Evolutionary conservation across 1,140 invertebrate genomes (phyloP).

Genomic region (Nasonia giraulti): DNA sequence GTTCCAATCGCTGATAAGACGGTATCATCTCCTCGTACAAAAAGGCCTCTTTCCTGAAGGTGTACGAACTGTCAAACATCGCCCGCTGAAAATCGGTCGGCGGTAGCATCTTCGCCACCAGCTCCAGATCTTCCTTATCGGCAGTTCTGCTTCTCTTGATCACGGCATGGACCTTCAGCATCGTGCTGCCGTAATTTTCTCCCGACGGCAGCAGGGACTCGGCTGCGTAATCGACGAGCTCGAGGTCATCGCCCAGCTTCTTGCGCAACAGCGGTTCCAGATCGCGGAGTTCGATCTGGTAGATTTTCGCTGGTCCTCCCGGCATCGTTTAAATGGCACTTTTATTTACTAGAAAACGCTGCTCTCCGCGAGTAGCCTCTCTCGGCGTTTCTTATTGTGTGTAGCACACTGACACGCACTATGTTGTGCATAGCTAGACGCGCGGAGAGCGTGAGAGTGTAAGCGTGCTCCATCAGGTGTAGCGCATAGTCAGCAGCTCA

Average conservation of each 20-base stretch:
- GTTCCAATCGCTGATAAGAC: conserved; percentile 58
- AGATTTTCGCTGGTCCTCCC: neutral
- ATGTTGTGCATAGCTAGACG: too few species aligned
- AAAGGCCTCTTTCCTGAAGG: conserved; percentile 70
- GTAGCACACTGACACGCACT: too few species aligned
- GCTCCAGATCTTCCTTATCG: conserved; percentile 57
- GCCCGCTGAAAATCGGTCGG: conserved; percentile 64
- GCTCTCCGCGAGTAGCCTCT: neutral
- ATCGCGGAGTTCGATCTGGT: conserved; percentile 53
- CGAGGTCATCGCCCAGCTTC: conserved; percentile 55
- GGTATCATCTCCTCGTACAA: conserved; percentile 67
- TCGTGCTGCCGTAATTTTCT: conserved; percentile 78
- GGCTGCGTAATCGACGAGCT: conserved; percentile 54
- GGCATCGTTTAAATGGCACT: neutral
- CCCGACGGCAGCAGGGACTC: conserved; percentile 68
- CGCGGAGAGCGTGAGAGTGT: too few species aligned
- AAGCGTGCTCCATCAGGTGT: too few species aligned
- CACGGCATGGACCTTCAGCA: conserved; percentile 70
- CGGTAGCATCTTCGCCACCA: conserved; percentile 70
- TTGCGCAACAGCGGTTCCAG: conserved; percentile 59
- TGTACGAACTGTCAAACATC: conserved; percentile 67
- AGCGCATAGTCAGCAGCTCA: too few species aligned
- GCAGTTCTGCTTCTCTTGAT: conserved; percentile 49
- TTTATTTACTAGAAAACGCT: too few species aligned
- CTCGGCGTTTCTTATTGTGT: neutral